phyloP scores from a whole-genome alignment of 1,140 invertebrate species.

The Ylistrum balloti region DNA sequence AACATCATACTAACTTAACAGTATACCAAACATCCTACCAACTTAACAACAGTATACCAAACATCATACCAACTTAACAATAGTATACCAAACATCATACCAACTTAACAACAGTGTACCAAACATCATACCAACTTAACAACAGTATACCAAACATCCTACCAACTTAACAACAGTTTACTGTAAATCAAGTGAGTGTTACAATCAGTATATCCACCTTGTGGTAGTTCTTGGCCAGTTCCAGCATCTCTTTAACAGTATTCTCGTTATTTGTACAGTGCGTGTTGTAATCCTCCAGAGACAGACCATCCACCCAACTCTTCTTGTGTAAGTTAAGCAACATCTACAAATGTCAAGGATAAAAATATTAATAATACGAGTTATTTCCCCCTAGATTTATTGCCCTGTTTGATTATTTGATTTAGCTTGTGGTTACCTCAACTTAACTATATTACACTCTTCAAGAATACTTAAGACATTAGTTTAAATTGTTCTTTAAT shows the following conservation, averaged over 20 bases:
- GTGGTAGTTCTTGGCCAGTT: constrained; percentile 99
- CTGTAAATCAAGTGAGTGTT: no score
- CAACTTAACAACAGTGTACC: no score
- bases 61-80: no score
- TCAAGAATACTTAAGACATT: no score
- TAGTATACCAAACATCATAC: no score
- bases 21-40: constrained; percentile 75
- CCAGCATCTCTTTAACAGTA: constrained; percentile 97
- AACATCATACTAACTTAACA: not conserved
- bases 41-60: no score
- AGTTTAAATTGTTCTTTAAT: no score
- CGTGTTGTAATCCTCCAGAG: constrained; percentile 95
- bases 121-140: not conserved
- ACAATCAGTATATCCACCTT: constrained; percentile 86
- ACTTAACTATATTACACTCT: no score
- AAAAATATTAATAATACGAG: constrained; percentile 93
- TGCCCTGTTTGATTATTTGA: no score
- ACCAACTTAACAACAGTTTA: no score
- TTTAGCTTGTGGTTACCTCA: no score
- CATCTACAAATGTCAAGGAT: not conserved
- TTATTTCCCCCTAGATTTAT: no score
- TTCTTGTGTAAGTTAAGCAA: constrained; percentile 98
- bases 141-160: constrained; percentile 75
- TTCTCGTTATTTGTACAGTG: constrained; percentile 94
- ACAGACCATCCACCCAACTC: constrained; percentile 99